These are phyloP conservation scores for Xanthorhoe designata DNA, from an alignment of 2,888 invertebrate genomes.

Conservation along the genomic window DNA sequence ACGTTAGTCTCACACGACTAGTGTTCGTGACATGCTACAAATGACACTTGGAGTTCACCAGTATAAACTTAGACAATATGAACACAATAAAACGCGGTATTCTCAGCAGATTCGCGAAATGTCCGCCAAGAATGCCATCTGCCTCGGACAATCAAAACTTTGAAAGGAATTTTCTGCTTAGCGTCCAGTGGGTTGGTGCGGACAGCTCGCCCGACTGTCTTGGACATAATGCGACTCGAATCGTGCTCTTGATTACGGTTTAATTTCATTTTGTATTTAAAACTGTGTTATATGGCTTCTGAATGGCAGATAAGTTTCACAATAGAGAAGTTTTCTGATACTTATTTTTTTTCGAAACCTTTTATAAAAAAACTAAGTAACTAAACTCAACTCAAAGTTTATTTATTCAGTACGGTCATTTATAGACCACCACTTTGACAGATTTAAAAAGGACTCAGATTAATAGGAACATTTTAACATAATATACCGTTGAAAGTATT, in stretches of 20 bases:
- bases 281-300: background rate
- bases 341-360: background rate
- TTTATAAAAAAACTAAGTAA: too few species aligned
- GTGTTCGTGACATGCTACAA: conserved; percentile 37
- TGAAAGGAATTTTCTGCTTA: conserved; percentile 82
- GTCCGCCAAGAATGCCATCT: conserved; percentile 82
- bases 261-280: conserved; percentile 30
- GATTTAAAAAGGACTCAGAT: conserved; percentile 22
- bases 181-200: conserved; percentile 72
- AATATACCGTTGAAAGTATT: conserved; percentile 13
- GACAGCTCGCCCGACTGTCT: conserved; percentile 62
- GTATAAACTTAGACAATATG: conserved; percentile 71
- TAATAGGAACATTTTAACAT: conserved; percentile 17
- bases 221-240: conserved; percentile 51
- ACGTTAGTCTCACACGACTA: conserved; percentile 1
- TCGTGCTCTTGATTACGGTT: conserved; percentile 38
- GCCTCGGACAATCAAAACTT: conserved; percentile 86
- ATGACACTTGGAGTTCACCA: conserved; percentile 70
- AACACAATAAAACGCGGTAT: conserved; percentile 78
- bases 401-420: conserved; percentile 7
- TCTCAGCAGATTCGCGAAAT: conserved; percentile 72
- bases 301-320: background rate
- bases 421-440: too few species aligned
- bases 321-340: background rate
- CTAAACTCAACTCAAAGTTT: too few species aligned